phyloP scores from a whole-genome alignment of 2,888 invertebrate genomes.

The Morinoia aosen region DNA sequence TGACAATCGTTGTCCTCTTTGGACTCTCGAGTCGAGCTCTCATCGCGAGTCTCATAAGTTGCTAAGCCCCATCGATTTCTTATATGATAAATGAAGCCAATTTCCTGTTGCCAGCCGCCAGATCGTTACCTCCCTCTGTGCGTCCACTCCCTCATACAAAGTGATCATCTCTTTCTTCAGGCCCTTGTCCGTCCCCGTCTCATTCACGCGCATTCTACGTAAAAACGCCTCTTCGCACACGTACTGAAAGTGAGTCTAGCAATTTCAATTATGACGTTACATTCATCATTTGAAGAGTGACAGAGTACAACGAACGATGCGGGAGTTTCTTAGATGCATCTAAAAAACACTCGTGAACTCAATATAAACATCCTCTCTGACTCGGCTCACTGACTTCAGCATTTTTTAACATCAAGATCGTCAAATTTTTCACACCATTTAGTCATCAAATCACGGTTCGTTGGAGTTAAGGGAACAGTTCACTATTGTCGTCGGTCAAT shows the following conservation, averaged over 20 bases:
- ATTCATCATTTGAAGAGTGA: not conserved
- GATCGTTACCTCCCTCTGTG: slow-evolving; percentile 52
- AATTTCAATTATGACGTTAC: not conserved
- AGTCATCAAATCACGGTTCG: too few relatives aligned
- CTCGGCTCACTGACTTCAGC: not conserved
- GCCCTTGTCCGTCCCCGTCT: not conserved
- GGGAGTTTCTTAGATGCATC: not conserved
- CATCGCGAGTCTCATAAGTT: slow-evolving; percentile 48
- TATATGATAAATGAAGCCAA: slow-evolving; percentile 53
- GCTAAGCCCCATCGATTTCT: slow-evolving; percentile 52
- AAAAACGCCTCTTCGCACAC: not conserved
- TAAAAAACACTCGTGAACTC: not conserved
- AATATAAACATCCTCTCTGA: not conserved
- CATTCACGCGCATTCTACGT: not conserved
- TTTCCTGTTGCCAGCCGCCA: slow-evolving; percentile 50
- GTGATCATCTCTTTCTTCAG: slow-evolving; percentile 38
- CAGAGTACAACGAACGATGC: not conserved
- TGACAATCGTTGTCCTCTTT: slow-evolving; percentile 41
- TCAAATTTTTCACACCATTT: too few relatives aligned
- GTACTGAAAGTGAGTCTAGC: not conserved
- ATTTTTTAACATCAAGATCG: not conserved
- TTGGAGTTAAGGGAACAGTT: too few relatives aligned
- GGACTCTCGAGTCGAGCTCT: slow-evolving; percentile 41
- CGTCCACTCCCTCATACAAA: slow-evolving; percentile 25
- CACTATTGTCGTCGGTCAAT: too few relatives aligned